Percentiles rank a stretch among this genome's conserved stretches.
These are phyloP conservation scores for Ceraclea dissimilis DNA, from an alignment of 2,888 invertebrate species.

Conservation along the genomic window DNA sequence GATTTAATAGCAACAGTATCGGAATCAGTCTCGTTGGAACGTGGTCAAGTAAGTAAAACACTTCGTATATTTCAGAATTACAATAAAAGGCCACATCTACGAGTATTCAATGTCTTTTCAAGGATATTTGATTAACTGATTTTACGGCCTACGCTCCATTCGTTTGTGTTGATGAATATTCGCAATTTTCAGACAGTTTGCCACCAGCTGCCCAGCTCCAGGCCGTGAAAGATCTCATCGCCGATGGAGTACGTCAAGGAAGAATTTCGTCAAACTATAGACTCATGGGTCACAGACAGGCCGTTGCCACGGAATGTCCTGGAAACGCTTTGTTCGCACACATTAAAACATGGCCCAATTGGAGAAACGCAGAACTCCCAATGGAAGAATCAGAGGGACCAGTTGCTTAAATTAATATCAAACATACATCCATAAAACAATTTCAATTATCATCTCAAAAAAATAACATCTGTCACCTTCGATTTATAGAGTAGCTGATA, in stretches of 20 bases:
- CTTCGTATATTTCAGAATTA: too few relatives aligned
- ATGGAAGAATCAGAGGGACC: not conserved
- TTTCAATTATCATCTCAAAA: too few relatives aligned
- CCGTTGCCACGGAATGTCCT: conserved; percentile 56
- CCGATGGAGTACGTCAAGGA: conserved; percentile 51
- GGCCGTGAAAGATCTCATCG: conserved; percentile 51
- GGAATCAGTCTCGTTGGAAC: conserved; percentile 68
- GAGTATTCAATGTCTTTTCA: too few relatives aligned
- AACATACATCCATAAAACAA: too few relatives aligned
- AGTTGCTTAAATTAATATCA: not conserved
- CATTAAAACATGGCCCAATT: conserved; percentile 57
- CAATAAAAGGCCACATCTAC: too few relatives aligned
- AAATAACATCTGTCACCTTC: too few relatives aligned
- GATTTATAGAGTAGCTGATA: too few relatives aligned
- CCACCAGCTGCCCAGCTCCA: conserved; percentile 54
- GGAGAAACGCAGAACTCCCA: conserved; percentile 18
- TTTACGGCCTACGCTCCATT: too few relatives aligned
- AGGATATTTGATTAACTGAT: too few relatives aligned
- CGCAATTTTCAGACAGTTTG: conserved; percentile 43
- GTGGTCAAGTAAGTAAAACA: conserved; percentile 61
- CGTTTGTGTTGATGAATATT: too few relatives aligned
- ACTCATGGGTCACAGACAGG: conserved; percentile 54
- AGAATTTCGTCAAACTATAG: conserved; percentile 51
- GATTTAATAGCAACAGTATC: conserved; percentile 59
- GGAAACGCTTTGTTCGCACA: conserved; percentile 53